These are phyloP conservation scores for Porites lobata DNA, from an alignment of 92 coral and sea anemone genomes.

Conservation along the genomic window DNA sequence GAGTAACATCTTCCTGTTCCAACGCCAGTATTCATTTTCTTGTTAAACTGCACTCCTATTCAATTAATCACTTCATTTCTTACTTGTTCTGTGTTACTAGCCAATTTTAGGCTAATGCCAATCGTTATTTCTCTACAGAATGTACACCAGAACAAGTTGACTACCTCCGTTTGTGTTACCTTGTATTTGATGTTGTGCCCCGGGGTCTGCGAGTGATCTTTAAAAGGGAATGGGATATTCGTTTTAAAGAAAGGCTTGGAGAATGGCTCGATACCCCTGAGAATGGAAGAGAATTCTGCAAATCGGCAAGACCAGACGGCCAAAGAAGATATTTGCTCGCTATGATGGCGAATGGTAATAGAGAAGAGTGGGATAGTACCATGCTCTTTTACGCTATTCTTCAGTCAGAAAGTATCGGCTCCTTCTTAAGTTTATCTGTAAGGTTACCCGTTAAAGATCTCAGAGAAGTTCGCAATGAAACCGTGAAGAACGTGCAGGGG, in stretches of 20 bases:
- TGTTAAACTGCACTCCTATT: too few species aligned
- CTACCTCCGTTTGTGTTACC: too few species aligned
- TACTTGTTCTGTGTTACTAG: too few species aligned
- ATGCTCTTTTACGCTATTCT: constrained; percentile 53
- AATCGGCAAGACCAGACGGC: too few species aligned
- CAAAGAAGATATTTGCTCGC: too few species aligned
- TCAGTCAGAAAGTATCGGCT: too few species aligned
- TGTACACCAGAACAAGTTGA: neutral
- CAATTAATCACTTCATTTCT: too few species aligned
- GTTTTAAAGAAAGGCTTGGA: constrained; percentile 36
- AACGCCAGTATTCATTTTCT: too few species aligned
- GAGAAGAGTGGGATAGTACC: constrained; percentile 16
- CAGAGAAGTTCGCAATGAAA: constrained; percentile 7
- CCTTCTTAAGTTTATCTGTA: too few species aligned
- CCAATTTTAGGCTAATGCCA: neutral
- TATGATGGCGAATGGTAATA: constrained; percentile 5
- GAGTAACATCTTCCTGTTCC: too few species aligned
- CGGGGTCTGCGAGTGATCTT: constrained; percentile 42
- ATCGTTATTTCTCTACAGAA: neutral
- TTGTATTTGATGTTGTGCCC: constrained; percentile 28
- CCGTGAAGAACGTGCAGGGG: too few species aligned
- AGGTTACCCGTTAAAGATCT: too few species aligned
- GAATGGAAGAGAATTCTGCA: neutral
- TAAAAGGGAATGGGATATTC: constrained; percentile 52
- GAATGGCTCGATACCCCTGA: neutral